phyloP scores from a whole-genome alignment of 2,888 invertebrate genomes.

The Tipula lateralis region DNA sequence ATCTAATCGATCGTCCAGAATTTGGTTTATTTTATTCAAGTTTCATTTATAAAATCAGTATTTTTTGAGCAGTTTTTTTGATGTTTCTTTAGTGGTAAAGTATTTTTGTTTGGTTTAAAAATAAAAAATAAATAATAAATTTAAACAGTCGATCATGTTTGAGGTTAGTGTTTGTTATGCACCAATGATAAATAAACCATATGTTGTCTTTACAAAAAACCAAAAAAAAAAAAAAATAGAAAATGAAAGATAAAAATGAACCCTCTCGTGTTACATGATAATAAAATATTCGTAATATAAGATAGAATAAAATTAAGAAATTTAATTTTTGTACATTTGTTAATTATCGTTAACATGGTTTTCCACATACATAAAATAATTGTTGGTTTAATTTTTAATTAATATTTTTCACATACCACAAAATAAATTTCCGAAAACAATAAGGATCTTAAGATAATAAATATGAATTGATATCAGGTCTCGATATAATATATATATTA shows the following conservation, averaged over 20 bases:
- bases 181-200: conserved; percentile 9
- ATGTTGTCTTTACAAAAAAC: background rate
- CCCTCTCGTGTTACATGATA: background rate
- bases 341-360: background rate
- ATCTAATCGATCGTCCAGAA: background rate
- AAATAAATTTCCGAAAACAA: background rate
- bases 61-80: background rate
- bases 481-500: background rate
- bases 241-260: background rate
- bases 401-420: background rate
- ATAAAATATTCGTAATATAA: background rate
- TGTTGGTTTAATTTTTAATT: background rate
- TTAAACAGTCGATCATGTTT: background rate
- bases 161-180: conserved; percentile 5
- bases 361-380: background rate
- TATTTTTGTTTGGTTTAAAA: background rate
- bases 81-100: background rate
- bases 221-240: background rate
- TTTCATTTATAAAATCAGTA: background rate
- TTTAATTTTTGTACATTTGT: background rate
- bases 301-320: background rate
- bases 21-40: background rate
- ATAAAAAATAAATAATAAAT: too few relatives aligned
- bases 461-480: background rate
- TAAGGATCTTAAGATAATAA: background rate